These are phyloP conservation scores for Bombus impatiens DNA, from an alignment of 1,140 invertebrate species.

Conservation along the genomic window DNA sequence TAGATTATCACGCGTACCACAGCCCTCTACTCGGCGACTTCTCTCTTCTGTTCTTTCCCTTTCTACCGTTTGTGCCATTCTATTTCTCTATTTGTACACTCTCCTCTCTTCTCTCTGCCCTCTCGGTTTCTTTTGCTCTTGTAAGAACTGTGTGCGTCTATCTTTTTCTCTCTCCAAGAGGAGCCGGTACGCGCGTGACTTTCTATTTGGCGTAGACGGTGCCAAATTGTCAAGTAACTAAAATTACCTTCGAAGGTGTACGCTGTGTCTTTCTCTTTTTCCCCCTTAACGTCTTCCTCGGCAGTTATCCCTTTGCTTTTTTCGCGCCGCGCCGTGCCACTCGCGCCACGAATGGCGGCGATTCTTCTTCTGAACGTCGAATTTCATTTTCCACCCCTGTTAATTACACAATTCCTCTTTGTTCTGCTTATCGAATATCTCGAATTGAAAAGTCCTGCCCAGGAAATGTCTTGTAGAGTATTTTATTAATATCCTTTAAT, in stretches of 20 bases:
- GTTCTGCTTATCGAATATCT: not conserved
- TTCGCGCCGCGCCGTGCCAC: not conserved
- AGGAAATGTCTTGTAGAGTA: not conserved
- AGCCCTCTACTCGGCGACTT: conserved; percentile 43
- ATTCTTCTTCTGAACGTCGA: not conserved
- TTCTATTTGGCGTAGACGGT: conserved; percentile 74
- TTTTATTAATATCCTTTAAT: not conserved
- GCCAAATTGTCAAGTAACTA: conserved; percentile 81
- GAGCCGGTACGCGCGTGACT: conserved; percentile 44
- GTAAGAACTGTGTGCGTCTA: not conserved
- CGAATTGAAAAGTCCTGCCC: not conserved
- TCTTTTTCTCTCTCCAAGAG: conserved; percentile 12
- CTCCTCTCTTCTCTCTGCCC: conserved; percentile 37
- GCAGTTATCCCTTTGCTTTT: conserved; percentile 1
- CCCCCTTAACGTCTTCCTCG: conserved; percentile 20
- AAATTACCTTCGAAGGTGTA: conserved; percentile 78
- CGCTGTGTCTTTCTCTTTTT: conserved; percentile 50
- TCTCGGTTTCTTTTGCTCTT: conserved; percentile 65
- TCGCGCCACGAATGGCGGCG: conserved; percentile 16
- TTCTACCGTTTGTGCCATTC: conserved; percentile 30
- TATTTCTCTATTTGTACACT: conserved; percentile 43
- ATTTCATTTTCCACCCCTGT: not conserved
- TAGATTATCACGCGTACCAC: conserved; percentile 74
- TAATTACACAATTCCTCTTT: not conserved
- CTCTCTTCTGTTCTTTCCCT: conserved; percentile 57